Evolutionary conservation across 2,113 vertebrate genomes (phyloP).

Genomic region (Australoheros scitulus): DNA sequence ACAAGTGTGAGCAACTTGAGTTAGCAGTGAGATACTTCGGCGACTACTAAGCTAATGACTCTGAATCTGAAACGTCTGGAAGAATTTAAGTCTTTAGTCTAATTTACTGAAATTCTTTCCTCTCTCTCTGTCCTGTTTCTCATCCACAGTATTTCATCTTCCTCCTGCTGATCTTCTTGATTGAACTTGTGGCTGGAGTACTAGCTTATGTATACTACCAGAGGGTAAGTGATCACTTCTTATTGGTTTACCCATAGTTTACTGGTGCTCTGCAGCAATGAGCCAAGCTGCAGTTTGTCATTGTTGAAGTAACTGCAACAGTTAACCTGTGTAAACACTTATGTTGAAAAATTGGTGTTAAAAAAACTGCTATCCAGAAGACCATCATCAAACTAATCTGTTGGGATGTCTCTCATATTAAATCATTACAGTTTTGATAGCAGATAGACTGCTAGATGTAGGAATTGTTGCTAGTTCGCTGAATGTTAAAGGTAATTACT

Average conservation of each 20-base stretch:
- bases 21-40: not conserved
- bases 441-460: not conserved
- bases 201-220: constrained; percentile 89
- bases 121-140: constrained; percentile 17
- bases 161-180: constrained; percentile 85
- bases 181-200: constrained; percentile 87
- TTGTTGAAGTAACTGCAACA: not conserved
- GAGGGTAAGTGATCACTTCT: constrained; percentile 76
- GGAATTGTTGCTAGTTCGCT: not conserved
- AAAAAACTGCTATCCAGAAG: not conserved
- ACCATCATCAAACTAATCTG: not conserved
- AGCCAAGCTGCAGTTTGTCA: not conserved
- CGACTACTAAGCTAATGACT: constrained; percentile 16
- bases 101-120: not conserved
- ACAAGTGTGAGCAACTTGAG: constrained; percentile 19
- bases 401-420: not conserved
- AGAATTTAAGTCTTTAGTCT: not conserved
- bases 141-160: constrained; percentile 83
- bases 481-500: not conserved
- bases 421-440: not conserved
- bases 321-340: not conserved
- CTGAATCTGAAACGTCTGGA: not conserved
- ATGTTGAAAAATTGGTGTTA: not conserved
- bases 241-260: not conserved
- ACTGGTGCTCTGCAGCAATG: not conserved